Evolutionary conservation across 2,113 vertebrate genomes (phyloP).

Genomic region (Tylochromis polylepis): DNA sequence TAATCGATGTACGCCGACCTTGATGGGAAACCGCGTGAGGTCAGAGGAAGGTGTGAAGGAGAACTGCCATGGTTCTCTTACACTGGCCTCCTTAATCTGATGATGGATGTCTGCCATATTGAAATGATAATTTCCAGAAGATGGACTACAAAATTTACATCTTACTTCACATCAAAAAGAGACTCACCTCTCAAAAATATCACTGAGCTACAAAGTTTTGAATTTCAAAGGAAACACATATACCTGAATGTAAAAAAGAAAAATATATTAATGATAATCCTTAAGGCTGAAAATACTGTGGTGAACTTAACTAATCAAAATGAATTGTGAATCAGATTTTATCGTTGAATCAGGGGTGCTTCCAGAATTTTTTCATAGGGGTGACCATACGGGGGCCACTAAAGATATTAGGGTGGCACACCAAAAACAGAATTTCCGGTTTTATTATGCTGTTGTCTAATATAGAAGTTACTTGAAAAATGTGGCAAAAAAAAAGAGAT

Average conservation of each 20-base stretch:
- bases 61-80: not conserved
- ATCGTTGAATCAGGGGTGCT: not conserved
- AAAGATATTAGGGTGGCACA: not conserved
- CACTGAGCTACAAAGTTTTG: not conserved
- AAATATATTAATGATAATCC: not conserved
- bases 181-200: not conserved
- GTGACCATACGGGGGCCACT: not conserved
- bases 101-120: not conserved
- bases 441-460: not conserved
- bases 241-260: not conserved
- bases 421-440: fast-evolving
- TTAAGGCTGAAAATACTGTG: not conserved
- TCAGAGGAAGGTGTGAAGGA: not conserved
- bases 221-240: not conserved
- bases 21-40: not conserved
- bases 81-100: not conserved
- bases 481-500: not conserved
- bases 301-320: not conserved
- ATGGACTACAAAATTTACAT: not conserved
- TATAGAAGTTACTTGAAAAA: fast-evolving
- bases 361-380: not conserved
- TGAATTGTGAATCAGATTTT: not conserved
- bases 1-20: not conserved
- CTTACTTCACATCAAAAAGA: not conserved
- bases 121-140: not conserved